Conservation (phyloP, 2,888 invertebrate genomes). For the Tolmerus cingulatus region DNA sequence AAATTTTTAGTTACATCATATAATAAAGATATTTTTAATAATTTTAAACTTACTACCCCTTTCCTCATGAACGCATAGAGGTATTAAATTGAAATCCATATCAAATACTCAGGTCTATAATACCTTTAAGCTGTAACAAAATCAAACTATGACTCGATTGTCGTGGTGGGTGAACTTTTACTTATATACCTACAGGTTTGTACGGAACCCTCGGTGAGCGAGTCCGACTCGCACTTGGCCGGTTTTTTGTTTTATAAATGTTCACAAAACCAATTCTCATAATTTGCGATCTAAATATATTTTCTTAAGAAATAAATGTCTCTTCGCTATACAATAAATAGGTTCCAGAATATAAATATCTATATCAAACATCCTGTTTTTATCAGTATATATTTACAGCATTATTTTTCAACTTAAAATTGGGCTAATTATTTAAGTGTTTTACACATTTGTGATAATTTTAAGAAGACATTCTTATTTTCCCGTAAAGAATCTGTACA, state of each 20-base stretch:
- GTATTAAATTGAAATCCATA: no score
- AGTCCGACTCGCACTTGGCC: no score
- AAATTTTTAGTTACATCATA: no score
- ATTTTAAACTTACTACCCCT: no score
- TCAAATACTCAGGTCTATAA: no score
- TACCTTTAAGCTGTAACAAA: no score
- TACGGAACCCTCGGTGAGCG: no score
- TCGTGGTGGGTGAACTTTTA: no score
- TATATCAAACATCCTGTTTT: neutral
- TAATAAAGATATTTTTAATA: no score
- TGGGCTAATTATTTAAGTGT: neutral
- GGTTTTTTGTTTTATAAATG: neutral
- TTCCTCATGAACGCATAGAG: no score
- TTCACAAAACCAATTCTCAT: neutral
- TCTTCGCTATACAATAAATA: neutral
- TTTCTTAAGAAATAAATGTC: neutral
- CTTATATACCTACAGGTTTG: no score
- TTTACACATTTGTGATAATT: neutral
- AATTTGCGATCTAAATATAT: neutral
- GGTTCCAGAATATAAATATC: neutral
- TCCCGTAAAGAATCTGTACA: neutral
- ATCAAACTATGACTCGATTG: no score
- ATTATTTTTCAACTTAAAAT: neutral
- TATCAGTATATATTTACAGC: neutral
- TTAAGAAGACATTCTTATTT: neutral